phyloP scores from a whole-genome alignment of 2,797 vertebrate genomes.

The Miichthys miiuy region DNA sequence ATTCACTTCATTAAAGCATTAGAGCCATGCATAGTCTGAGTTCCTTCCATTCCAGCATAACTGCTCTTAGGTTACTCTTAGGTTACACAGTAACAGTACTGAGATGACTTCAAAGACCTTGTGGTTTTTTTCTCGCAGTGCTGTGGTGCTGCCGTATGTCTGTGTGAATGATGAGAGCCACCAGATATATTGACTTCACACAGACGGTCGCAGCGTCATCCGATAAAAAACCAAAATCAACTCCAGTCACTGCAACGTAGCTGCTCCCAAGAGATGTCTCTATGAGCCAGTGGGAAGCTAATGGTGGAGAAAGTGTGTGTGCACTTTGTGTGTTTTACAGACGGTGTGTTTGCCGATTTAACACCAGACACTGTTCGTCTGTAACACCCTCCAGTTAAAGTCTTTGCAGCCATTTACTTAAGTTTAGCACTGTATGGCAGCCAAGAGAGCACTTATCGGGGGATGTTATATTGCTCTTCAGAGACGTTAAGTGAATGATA shows the following conservation, averaged over 20 bases:
- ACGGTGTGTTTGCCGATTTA: constrained; percentile 26
- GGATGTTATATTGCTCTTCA: constrained; percentile 28
- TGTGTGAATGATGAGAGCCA: constrained; percentile 40
- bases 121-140: constrained; percentile 34
- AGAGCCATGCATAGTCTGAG: constrained; percentile 8
- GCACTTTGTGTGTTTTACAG: constrained; percentile 12
- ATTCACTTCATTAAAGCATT: constrained; percentile 36
- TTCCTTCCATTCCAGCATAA: constrained; percentile 36
- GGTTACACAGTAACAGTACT: constrained; percentile 44
- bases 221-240: constrained; percentile 28
- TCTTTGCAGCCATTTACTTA: constrained; percentile 30
- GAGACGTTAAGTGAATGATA: constrained; percentile 56
- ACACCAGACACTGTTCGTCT: constrained; percentile 5
- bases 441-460: constrained; percentile 56
- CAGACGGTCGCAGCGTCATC: constrained; percentile 5
- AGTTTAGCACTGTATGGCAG: constrained; percentile 39
- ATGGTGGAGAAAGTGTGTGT: constrained; percentile 39
- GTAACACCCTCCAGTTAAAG: constrained; percentile 29
- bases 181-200: constrained; percentile 35
- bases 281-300: constrained; percentile 8
- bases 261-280: constrained; percentile 7
- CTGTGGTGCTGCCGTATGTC: constrained; percentile 13
- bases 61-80: constrained; percentile 40
- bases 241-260: background rate
- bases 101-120: constrained; percentile 56